phyloP scores from a whole-genome alignment of 2,113 vertebrate genomes.

The Otocyon megalotis region DNA sequence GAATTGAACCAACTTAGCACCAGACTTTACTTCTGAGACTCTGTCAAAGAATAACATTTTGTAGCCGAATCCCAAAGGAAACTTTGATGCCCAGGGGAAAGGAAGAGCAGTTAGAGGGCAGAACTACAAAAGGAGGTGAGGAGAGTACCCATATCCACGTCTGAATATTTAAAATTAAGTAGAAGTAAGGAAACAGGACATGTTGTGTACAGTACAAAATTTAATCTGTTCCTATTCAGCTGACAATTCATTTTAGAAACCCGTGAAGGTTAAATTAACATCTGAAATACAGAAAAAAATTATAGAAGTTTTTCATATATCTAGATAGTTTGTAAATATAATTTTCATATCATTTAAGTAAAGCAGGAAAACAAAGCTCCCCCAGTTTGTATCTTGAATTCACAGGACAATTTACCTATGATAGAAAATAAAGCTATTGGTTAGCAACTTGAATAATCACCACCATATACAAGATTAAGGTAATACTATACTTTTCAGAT shows the following conservation, averaged over 20 bases:
- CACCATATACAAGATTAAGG: neutral
- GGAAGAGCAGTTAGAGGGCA: neutral
- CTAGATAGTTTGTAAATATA: neutral
- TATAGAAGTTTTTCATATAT: conserved; percentile 21
- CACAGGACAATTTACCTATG: neutral
- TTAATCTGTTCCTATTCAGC: neutral
- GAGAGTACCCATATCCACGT: neutral
- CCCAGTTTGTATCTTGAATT: neutral
- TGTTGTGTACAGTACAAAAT: neutral
- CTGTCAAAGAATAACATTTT: neutral
- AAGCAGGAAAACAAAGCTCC: neutral
- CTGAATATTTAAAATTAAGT: conserved; percentile 14
- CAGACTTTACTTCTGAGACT: neutral
- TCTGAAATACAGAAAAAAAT: conserved; percentile 32
- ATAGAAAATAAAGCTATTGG: neutral
- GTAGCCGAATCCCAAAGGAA: neutral
- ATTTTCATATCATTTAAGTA: conserved; percentile 35
- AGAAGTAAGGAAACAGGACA: neutral
- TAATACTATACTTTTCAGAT: neutral
- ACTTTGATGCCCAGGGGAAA: neutral
- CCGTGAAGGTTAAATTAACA: neutral
- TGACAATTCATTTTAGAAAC: conserved; percentile 7
- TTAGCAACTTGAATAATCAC: neutral
- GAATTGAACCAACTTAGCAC: neutral
- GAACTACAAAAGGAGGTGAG: neutral